Base-by-base conservation (phyloP, 2,888 invertebrate species). In the Lepidocyrtinus sp. region DNA sequence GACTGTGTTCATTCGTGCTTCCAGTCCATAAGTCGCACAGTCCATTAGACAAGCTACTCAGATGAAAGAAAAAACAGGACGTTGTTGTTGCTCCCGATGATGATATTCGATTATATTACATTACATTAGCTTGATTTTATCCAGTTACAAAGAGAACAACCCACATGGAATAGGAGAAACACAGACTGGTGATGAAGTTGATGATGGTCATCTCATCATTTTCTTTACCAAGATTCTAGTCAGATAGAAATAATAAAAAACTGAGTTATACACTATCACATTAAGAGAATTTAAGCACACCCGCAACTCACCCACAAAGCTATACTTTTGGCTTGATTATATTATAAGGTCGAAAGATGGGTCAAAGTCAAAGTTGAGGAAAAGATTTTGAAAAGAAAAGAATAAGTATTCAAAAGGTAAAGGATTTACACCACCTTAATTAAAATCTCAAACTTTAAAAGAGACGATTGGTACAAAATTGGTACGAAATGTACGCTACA, bases 11-110 rank as follows among this genome's bases (percentile, higher is more conserved):
- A 73, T 78, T 78, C 78, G 78, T 78, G 78, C 78, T 78, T 78
- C 78, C 78, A 78, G 78, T 78, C 78, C 78, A 78, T 78, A 78
- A 78, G 72, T 78, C 72, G 78, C 78, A 78, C 78, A 78, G 78
- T 78, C 78, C 78, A 78, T 78, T 78, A 78, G 78, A 68, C 78
- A 78, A 78, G 78, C 78, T 68, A 78, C 78, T 78, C 78, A 78
- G 55, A 78, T 78, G 78, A 78, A 78, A 73, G 73, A 63, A 63
- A 65, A 71, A 67, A 59, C 55, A 64, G 55, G 55, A 55, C 55
- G 55, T 55, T 55, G 55, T 55, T 55, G 62, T 59, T 59, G 55
- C 22, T 55, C 63, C 22, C 70, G 72, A 77, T 70, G 77, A 78
- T 78, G 78, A 78, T 78, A 73, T 73, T 78, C 78, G 72, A 78